phyloP scores from a whole-genome alignment of 2,888 invertebrate species.

The Drosophila subsilvestris region DNA sequence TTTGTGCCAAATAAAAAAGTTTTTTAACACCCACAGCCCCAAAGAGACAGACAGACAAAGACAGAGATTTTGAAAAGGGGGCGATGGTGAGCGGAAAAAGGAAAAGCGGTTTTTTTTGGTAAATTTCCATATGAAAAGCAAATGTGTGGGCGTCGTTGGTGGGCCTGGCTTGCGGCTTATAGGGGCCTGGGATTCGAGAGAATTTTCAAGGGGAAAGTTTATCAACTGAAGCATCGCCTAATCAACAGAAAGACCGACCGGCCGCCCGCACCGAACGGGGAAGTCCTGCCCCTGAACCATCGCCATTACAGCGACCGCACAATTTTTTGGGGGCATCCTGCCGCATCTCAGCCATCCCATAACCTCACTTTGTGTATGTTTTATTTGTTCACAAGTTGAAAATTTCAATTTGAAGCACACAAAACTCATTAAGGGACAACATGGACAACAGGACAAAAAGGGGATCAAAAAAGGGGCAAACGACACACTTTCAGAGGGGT shows the following conservation, averaged over 20 bases:
- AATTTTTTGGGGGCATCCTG: constrained; percentile 44
- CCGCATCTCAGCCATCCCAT: not conserved
- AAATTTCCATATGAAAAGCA: constrained; percentile 73
- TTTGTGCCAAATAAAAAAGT: constrained; percentile 64
- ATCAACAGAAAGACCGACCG: constrained; percentile 67
- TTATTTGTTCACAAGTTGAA: constrained; percentile 39
- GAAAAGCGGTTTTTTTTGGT: not conserved
- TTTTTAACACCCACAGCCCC: constrained; percentile 39
- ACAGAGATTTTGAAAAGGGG: not conserved
- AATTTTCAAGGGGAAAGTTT: constrained; percentile 53
- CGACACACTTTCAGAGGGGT: not conserved
- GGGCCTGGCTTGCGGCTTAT: constrained; percentile 32
- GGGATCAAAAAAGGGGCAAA: constrained; percentile 30
- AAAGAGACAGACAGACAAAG: not conserved
- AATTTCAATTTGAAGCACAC: constrained; percentile 38
- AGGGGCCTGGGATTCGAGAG: not conserved
- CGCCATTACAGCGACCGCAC: constrained; percentile 59
- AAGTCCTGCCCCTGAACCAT: constrained; percentile 30
- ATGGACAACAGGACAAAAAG: constrained; percentile 16
- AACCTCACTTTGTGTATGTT: constrained; percentile 13
- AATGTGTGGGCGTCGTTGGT: constrained; percentile 35
- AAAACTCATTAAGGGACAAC: constrained; percentile 41
- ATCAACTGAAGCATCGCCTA: constrained; percentile 75
- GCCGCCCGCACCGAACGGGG: constrained; percentile 47
- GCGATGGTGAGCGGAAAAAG: not conserved